phyloP scores from a whole-genome alignment of 2,888 invertebrate genomes.

The Abrostola triplasia region DNA sequence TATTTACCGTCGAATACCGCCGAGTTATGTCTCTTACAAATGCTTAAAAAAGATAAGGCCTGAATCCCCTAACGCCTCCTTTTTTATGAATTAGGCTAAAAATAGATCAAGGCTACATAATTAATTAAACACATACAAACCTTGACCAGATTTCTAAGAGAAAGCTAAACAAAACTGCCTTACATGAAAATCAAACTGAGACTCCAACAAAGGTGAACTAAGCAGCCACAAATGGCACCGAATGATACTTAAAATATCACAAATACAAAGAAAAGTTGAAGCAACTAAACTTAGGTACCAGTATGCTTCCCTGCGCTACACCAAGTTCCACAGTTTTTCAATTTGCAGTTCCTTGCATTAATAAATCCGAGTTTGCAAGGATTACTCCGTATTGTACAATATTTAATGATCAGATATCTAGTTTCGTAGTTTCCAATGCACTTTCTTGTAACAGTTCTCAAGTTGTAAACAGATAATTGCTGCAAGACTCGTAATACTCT shows the following conservation, averaged over 20 bases:
- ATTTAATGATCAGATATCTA: slow-evolving; percentile 40
- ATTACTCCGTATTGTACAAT: slow-evolving; percentile 25
- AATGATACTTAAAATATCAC: neutral
- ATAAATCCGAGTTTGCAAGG: slow-evolving; percentile 40
- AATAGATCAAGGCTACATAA: no score
- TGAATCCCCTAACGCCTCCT: no score
- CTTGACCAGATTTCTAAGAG: no score
- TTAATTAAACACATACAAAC: no score
- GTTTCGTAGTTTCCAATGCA: slow-evolving; percentile 19
- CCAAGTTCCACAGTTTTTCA: slow-evolving; percentile 41
- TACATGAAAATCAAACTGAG: neutral
- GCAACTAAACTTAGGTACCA: slow-evolving; percentile 7
- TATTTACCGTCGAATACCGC: no score
- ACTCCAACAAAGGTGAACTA: neutral
- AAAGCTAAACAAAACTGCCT: neutral
- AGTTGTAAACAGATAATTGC: slow-evolving; percentile 20
- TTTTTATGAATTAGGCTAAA: no score
- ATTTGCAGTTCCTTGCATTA: slow-evolving; percentile 28
- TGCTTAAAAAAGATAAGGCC: no score
- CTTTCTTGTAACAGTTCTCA: slow-evolving; percentile 4
- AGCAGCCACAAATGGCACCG: neutral
- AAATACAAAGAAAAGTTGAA: neutral
- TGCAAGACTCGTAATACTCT: slow-evolving; percentile 1
- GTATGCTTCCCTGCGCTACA: neutral
- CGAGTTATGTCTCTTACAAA: no score